These are phyloP conservation scores for Micoletzkya japonica DNA, from an alignment of 2,888 invertebrate species.

Conservation along the genomic window DNA sequence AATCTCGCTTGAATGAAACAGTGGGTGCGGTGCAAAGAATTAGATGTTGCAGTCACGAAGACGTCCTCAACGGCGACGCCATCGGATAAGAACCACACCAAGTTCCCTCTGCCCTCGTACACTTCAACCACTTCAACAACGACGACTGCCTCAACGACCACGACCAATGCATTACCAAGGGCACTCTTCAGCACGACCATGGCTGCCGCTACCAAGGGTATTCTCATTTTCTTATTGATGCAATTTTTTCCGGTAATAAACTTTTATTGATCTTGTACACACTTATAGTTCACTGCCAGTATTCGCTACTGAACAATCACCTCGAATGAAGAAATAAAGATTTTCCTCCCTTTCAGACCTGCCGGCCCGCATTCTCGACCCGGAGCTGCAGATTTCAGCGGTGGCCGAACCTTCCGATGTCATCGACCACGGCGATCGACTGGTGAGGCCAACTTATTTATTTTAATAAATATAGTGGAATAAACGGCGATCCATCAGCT, in stretches of 20 bases:
- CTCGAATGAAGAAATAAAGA: too few relatives aligned
- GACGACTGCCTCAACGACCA: background rate
- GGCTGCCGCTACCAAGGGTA: conserved; percentile 2
- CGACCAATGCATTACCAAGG: background rate
- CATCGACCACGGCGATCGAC: conserved; percentile 23
- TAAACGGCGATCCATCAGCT: background rate
- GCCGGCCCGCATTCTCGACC: conserved; percentile 5
- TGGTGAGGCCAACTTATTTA: conserved; percentile 17
- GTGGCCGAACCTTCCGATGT: conserved; percentile 18
- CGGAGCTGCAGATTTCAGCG: conserved; percentile 1
- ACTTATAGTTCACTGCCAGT: too few relatives aligned
- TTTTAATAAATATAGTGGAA: too few relatives aligned
- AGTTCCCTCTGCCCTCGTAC: conserved; percentile 2
- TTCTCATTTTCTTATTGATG: too few relatives aligned
- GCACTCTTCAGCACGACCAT: background rate
- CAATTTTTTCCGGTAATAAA: too few relatives aligned
- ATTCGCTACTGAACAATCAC: too few relatives aligned
- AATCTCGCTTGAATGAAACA: too few relatives aligned
- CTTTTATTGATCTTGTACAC: too few relatives aligned
- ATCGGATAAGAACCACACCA: conserved; percentile 13
- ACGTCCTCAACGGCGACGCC: background rate
- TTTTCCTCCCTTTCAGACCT: too few relatives aligned
- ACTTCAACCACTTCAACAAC: background rate
- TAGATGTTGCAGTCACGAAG: too few relatives aligned
- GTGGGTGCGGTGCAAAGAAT: too few relatives aligned